Evolutionary conservation across 2,113 vertebrate genomes (phyloP).

Genomic region (Colossoma macropomum): DNA sequence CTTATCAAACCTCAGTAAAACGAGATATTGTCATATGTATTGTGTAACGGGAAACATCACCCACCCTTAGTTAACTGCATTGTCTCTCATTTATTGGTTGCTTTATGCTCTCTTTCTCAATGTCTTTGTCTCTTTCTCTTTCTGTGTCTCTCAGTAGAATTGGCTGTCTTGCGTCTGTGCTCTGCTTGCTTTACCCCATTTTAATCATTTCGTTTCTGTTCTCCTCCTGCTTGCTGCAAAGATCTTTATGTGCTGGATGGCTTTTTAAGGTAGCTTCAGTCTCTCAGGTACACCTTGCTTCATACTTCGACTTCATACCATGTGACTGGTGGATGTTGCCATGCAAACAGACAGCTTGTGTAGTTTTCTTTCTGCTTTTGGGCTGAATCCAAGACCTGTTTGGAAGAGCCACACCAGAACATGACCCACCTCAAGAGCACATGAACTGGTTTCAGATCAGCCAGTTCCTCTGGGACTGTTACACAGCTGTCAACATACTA

Average conservation of each 20-base stretch:
- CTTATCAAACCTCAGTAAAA: too few species aligned
- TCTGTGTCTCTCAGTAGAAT: slow-evolving; percentile 9
- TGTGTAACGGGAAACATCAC: too few species aligned
- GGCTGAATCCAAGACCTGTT: slow-evolving; percentile 1
- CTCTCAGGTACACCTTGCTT: slow-evolving; percentile 11
- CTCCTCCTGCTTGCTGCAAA: slow-evolving; percentile 2
- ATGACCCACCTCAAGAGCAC: neutral
- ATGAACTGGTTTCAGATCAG: slow-evolving; percentile 11
- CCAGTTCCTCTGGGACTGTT: neutral
- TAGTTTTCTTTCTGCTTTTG: neutral
- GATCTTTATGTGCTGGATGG: slow-evolving; percentile 26
- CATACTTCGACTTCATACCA: slow-evolving; percentile 7
- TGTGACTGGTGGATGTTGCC: neutral
- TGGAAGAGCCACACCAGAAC: neutral
- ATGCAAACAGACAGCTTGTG: neutral
- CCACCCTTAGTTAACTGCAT: neutral
- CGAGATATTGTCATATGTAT: too few species aligned
- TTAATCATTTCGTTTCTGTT: slow-evolving; percentile 9
- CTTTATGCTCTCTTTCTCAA: slow-evolving; percentile 10
- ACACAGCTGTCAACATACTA: neutral
- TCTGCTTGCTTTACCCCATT: slow-evolving; percentile 12
- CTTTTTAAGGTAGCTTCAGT: slow-evolving; percentile 31
- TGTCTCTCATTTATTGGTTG: slow-evolving; percentile 4
- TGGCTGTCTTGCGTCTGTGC: slow-evolving; percentile 1
- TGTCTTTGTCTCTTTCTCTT: neutral